A percentile compares a stretch with the other conserved stretches of the same genome.
These are phyloP conservation scores for Nerophis ophidion DNA, from an alignment of 2,113 vertebrate genomes.

Conservation along the genomic window DNA sequence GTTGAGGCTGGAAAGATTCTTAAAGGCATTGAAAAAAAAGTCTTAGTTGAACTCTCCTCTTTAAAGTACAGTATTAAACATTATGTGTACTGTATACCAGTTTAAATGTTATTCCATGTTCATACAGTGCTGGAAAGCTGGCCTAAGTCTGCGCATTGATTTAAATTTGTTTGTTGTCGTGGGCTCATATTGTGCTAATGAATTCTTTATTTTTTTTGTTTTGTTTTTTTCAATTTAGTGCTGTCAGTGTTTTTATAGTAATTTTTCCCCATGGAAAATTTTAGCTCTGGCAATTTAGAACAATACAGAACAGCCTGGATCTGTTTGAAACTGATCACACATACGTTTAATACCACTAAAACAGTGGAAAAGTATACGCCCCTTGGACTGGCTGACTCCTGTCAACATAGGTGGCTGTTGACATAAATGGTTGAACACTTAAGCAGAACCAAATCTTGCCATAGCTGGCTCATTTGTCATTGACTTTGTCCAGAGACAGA, in stretches of 20 bases:
- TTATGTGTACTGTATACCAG: conserved; percentile 1
- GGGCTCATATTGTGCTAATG: conserved; percentile 13
- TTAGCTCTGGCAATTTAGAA: too few relatives aligned
- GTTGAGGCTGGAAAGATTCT: conserved; percentile 56
- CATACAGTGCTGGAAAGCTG: conserved; percentile 22
- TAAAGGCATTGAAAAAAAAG: conserved; percentile 28
- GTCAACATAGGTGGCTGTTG: too few relatives aligned
- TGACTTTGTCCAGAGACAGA: too few relatives aligned
- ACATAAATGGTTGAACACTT: too few relatives aligned
- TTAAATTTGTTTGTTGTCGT: conserved; percentile 3
- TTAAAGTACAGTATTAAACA: conserved; percentile 34
- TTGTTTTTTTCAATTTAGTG: background rate
- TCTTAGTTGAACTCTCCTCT: conserved; percentile 52
- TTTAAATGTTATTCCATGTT: conserved; percentile 3
- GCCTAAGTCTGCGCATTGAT: conserved; percentile 19
- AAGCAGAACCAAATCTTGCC: too few relatives aligned
- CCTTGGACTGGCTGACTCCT: too few relatives aligned
- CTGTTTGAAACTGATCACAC: too few relatives aligned
- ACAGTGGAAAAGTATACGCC: too few relatives aligned
- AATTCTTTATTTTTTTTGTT: background rate
- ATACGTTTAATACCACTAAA: too few relatives aligned
- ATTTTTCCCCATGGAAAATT: background rate
- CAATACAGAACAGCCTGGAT: too few relatives aligned
- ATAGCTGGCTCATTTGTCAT: too few relatives aligned
- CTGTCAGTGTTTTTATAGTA: background rate